Evolutionary conservation across 2,113 vertebrate genomes (phyloP).

Genomic region (Rafetus swinhoei): DNA sequence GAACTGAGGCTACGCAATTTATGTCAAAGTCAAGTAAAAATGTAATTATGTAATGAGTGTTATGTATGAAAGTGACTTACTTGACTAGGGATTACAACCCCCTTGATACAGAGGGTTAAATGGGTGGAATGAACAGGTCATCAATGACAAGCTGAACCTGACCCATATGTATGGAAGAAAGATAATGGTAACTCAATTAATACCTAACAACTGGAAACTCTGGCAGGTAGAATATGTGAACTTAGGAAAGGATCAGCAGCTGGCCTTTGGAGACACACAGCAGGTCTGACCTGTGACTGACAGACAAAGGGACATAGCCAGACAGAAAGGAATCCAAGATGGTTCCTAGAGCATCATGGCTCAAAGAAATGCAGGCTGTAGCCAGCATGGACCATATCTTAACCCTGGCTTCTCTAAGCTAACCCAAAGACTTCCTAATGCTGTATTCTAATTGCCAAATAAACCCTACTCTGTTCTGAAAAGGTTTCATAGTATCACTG

Average conservation of each 20-base stretch:
- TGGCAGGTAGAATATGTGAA: background rate
- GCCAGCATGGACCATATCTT: background rate
- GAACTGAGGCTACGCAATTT: accelerated
- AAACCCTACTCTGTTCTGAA: background rate
- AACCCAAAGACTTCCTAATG: background rate
- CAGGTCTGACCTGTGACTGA: background rate
- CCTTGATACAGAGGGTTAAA: background rate
- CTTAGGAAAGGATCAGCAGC: background rate
- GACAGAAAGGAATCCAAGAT: background rate
- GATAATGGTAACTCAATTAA: background rate
- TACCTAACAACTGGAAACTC: background rate
- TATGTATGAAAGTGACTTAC: too few species aligned
- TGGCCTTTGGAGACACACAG: background rate
- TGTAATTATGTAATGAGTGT: too few species aligned
- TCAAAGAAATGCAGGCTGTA: background rate
- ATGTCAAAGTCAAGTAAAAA: background rate
- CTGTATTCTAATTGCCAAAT: background rate
- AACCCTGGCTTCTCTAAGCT: background rate
- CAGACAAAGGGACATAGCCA: background rate
- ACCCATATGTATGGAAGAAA: background rate
- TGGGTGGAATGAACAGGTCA: background rate
- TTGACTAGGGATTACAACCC: background rate
- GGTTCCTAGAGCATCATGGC: background rate
- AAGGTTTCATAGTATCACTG: background rate
- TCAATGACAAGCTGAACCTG: background rate